These are phyloP conservation scores for Tetraodon nigroviridis DNA, from an alignment of 2,113 vertebrate genomes.

Conservation along the genomic window DNA sequence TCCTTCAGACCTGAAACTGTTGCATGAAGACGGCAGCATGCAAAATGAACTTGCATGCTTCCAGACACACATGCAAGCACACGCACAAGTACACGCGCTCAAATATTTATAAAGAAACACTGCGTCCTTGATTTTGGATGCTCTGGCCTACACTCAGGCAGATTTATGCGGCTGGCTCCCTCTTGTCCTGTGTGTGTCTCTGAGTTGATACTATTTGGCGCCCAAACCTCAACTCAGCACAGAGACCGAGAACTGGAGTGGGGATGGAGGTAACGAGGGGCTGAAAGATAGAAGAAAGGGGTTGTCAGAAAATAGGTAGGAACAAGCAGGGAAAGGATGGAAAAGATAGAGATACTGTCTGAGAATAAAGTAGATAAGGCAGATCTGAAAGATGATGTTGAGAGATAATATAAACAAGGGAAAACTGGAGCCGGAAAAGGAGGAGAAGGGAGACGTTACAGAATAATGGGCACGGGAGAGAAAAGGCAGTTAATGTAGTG, in stretches of 20 bases:
- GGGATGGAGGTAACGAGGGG: conserved; percentile 10
- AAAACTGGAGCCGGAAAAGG: conserved; percentile 7
- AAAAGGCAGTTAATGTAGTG: conserved; percentile 7
- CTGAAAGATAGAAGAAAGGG: conserved; percentile 19
- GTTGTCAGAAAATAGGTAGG: conserved; percentile 33
- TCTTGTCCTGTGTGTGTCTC: conserved; percentile 60
- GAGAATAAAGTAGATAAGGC: conserved; percentile 40
- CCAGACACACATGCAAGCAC: background rate
- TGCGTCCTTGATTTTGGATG: conserved; percentile 42
- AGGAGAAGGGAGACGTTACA: conserved; percentile 14
- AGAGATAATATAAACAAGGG: conserved; percentile 27
- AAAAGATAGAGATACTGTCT: conserved; percentile 27
- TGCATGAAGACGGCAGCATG: background rate
- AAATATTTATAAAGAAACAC: conserved; percentile 5
- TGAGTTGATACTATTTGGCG: conserved; percentile 62
- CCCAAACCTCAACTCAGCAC: conserved; percentile 64
- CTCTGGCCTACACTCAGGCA: conserved; percentile 43
- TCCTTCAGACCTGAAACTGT: background rate
- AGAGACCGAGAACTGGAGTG: conserved; percentile 40
- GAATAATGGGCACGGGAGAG: conserved; percentile 16
- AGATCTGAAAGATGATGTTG: conserved; percentile 46
- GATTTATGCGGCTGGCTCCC: conserved; percentile 64
- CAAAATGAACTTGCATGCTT: background rate
- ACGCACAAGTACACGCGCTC: background rate
- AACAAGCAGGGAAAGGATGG: conserved; percentile 9